phyloP scores from a whole-genome alignment of 2,113 vertebrate species.

The Sterna hirundo region DNA sequence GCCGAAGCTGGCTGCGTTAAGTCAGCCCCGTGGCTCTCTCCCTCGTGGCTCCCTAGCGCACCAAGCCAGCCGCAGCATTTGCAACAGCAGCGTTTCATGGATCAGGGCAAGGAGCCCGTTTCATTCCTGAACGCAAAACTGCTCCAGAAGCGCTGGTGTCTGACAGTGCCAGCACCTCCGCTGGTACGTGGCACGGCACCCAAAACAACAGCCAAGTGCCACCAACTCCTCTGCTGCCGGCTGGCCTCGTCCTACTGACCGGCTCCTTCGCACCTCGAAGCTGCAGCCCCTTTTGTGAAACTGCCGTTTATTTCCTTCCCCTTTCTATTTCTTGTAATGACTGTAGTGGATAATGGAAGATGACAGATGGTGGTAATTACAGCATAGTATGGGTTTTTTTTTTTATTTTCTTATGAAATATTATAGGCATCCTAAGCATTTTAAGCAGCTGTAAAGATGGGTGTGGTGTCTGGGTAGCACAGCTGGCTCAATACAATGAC shows the following conservation, averaged over 20 bases:
- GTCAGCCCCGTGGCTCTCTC: neutral
- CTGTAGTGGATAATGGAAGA: neutral
- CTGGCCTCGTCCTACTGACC: neutral
- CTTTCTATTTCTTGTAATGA: neutral
- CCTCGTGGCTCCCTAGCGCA: fast-evolving
- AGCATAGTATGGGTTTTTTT: neutral
- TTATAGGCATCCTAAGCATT: slow-evolving; percentile 20
- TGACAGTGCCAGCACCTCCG: neutral
- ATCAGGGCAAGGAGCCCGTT: neutral
- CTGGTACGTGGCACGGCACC: neutral
- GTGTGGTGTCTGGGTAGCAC: neutral
- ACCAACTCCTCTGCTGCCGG: neutral
- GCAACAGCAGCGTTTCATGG: neutral
- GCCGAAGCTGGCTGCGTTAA: neutral
- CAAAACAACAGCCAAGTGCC: neutral
- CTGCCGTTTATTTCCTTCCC: neutral
- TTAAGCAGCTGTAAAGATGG: slow-evolving; percentile 21
- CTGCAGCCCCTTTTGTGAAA: neutral
- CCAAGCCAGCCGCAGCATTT: neutral
- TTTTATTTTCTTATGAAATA: neutral
- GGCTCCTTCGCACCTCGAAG: fast-evolving
- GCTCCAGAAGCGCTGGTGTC: neutral
- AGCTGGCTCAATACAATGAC: neutral
- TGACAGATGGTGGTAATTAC: slow-evolving; percentile 2
- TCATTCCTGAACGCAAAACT: neutral